Percentiles rank a stretch among this genome's conserved stretches.
phyloP scores from a whole-genome alignment of 2,888 invertebrate species.

The Notodromas monacha region DNA sequence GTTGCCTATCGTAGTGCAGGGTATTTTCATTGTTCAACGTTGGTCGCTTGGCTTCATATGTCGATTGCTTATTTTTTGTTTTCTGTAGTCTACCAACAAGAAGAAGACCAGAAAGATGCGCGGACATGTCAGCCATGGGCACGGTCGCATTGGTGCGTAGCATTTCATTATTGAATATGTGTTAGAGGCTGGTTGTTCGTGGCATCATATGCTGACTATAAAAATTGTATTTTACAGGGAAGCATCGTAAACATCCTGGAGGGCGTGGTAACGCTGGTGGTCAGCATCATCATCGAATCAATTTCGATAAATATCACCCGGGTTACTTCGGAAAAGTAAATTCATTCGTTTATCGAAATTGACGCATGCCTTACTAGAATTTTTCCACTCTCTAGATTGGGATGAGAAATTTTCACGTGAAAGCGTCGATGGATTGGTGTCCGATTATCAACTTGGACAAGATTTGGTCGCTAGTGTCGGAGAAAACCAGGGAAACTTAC shows the following conservation, averaged over 20 bases:
- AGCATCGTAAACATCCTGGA: conserved; percentile 99
- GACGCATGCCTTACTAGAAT: too few relatives aligned
- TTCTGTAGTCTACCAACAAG: too few relatives aligned
- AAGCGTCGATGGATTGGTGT: conserved; percentile 62
- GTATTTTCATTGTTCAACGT: too few relatives aligned
- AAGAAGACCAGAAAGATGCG: conserved; percentile 98
- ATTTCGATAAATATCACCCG: conserved; percentile 99
- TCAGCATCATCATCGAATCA: conserved; percentile 95
- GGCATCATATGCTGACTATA: too few relatives aligned
- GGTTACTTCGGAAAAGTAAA: conserved; percentile 92
- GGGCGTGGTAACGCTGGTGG: conserved; percentile 99
- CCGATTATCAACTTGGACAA: conserved; percentile 84
- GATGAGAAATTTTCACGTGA: conserved; percentile 90
- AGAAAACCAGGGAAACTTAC: conserved; percentile 53
- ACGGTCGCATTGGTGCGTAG: conserved; percentile 79
- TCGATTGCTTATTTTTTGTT: too few relatives aligned
- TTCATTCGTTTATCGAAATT: too few relatives aligned
- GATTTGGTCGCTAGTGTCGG: conserved; percentile 80
- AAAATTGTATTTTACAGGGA: conserved; percentile 37
- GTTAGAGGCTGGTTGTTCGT: too few relatives aligned
- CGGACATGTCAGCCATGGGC: conserved; percentile 98
- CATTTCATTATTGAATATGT: conserved; percentile 8
- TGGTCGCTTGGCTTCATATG: too few relatives aligned
- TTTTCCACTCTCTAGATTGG: conserved; percentile 43
- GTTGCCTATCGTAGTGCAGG: too few relatives aligned